phyloP scores from a whole-genome alignment of 2,113 vertebrate species.

The Felis chaus region DNA sequence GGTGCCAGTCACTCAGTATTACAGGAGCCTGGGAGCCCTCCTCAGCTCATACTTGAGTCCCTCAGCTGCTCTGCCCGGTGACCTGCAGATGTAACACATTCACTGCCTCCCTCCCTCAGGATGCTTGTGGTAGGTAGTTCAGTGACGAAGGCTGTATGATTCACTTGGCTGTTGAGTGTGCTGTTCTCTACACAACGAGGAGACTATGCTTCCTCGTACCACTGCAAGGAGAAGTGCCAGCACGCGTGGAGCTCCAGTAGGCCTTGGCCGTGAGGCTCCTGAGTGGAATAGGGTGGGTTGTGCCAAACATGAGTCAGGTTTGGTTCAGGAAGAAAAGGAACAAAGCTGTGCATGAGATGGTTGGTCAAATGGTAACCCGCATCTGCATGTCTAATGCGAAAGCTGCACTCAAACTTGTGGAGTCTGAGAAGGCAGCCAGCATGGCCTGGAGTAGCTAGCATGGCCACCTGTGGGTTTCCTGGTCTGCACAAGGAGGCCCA shows the following conservation, averaged over 20 bases:
- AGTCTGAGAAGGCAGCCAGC: not conserved
- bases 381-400: no score
- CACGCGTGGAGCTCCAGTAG: rapidly evolving
- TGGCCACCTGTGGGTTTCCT: rapidly evolving
- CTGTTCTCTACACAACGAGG: not conserved
- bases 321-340: not conserved
- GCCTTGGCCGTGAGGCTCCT: not conserved
- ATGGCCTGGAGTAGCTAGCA: rapidly evolving
- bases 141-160: not conserved
- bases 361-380: not conserved
- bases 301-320: not conserved
- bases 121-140: no score
- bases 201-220: not conserved
- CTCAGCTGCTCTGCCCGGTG: not conserved
- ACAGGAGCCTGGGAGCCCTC: rapidly evolving
- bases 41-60: not conserved
- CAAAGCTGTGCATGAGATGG: not conserved
- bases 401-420: not conserved
- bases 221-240: not conserved
- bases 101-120: not conserved
- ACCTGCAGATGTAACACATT: no score
- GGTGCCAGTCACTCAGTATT: no score
- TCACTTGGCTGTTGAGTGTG: not conserved
- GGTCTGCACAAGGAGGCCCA: not conserved
- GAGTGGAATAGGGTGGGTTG: not conserved